Evolutionary conservation across 2,888 invertebrate genomes (phyloP).

Genomic region (Megalurothrips usitatus): DNA sequence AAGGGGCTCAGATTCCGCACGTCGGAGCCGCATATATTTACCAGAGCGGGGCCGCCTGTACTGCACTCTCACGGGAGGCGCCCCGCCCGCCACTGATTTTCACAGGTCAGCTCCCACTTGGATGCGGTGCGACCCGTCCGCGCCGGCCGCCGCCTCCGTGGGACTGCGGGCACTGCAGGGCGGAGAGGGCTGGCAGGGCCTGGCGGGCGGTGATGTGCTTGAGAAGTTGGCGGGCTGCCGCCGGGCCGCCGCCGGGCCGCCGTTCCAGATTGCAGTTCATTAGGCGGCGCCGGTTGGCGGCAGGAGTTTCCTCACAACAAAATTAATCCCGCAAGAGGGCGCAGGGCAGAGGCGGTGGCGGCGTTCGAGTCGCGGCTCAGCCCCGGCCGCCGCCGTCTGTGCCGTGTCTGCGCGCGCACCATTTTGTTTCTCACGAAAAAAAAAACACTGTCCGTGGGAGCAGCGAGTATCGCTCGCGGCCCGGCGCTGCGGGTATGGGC

Average conservation of each 20-base stretch:
- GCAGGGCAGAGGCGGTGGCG: neutral
- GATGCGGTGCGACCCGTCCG: too few species aligned
- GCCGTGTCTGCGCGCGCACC: neutral
- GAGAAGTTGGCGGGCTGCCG: too few species aligned
- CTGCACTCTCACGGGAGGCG: too few species aligned
- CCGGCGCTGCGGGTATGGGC: neutral
- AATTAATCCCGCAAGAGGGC: conserved; percentile 11
- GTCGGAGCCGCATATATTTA: too few species aligned
- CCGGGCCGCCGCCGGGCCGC: neutral
- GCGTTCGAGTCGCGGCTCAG: neutral
- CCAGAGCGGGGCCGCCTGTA: too few species aligned
- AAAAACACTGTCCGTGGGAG: neutral
- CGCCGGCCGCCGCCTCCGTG: too few species aligned
- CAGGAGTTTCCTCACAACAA: neutral
- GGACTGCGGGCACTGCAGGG: too few species aligned
- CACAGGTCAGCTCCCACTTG: too few species aligned
- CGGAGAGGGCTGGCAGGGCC: too few species aligned
- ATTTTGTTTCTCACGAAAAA: conserved; percentile 6
- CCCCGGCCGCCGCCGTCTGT: neutral
- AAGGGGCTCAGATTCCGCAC: too few species aligned
- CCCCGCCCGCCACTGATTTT: too few species aligned
- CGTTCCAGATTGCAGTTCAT: conserved; percentile 22
- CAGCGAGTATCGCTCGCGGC: neutral
- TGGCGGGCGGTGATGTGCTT: too few species aligned
- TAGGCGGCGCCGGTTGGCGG: neutral